Percentiles rank a stretch among this genome's conserved stretches.
phyloP scores from a whole-genome alignment of 2,797 vertebrate genomes.

The Otus scops region DNA sequence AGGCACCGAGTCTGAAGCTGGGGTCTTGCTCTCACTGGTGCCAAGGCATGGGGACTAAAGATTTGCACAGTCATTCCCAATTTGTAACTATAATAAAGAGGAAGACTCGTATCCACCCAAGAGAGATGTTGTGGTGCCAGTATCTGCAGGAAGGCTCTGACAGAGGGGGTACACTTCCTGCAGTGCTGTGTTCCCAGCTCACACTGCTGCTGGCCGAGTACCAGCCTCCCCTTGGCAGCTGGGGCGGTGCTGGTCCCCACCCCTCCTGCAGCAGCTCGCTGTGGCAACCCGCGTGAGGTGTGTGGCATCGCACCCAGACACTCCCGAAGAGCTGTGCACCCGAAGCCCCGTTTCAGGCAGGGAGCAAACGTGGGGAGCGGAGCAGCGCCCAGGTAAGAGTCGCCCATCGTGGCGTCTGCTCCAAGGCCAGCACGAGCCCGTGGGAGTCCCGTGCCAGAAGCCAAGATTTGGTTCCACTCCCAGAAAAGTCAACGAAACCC shows the following conservation, averaged over 20 bases:
- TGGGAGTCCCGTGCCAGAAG: background rate
- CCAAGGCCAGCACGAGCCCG: fast-evolving
- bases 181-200: background rate
- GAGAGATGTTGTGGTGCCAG: background rate
- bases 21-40: background rate
- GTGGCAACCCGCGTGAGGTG: fast-evolving
- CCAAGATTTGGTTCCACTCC: constrained; percentile 24
- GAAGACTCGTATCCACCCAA: background rate
- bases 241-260: background rate
- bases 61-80: background rate
- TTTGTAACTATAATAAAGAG: background rate
- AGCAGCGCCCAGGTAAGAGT: background rate
- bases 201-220: background rate
- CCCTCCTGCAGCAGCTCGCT: background rate
- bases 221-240: no score
- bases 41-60: background rate
- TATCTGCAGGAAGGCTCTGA: background rate
- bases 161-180: fast-evolving
- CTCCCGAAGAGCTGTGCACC: background rate
- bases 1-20: background rate
- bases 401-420: background rate
- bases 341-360: background rate
- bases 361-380: background rate
- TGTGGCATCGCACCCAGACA: fast-evolving
- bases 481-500: constrained; percentile 59